Percentiles rank a stretch among this genome's conserved stretches.
phyloP scores from a whole-genome alignment of 2,888 invertebrate genomes.

The Pyrrhosoma nymphula region DNA sequence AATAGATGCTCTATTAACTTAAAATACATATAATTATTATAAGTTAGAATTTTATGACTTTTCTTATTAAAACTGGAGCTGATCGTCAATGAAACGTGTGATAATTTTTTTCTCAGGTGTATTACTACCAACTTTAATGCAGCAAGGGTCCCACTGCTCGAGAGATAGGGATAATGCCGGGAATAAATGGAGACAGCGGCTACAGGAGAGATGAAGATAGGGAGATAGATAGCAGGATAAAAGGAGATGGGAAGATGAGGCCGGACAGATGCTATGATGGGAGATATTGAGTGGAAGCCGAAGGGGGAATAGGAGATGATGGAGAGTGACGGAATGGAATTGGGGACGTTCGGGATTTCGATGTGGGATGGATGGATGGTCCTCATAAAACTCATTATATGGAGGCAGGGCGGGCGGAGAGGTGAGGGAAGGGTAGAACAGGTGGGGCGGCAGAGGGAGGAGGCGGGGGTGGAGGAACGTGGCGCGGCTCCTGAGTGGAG shows the following conservation, averaged over 20 bases:
- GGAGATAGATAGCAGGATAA: neutral
- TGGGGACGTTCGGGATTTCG: slow-evolving; percentile 17
- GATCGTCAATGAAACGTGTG: no score
- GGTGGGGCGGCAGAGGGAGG: neutral
- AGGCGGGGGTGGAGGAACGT: neutral
- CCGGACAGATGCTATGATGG: neutral
- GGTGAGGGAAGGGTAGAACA: neutral
- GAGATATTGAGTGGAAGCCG: neutral
- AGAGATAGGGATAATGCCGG: neutral
- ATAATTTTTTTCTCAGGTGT: no score
- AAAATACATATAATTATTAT: no score
- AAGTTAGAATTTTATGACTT: no score
- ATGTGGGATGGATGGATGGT: slow-evolving; percentile 55
- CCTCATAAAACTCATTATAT: slow-evolving; percentile 55
- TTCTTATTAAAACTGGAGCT: no score
- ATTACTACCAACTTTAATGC: no score
- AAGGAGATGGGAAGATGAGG: neutral
- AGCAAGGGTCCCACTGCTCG: no score
- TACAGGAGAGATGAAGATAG: no score
- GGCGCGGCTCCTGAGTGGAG: neutral
- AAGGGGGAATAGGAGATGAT: neutral
- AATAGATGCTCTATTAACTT: no score
- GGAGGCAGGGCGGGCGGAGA: neutral
- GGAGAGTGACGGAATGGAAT: slow-evolving; percentile 37
- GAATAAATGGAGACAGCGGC: no score